phyloP scores from a whole-genome alignment of 2,888 invertebrate species.

The Pharmacophagus antenor region DNA sequence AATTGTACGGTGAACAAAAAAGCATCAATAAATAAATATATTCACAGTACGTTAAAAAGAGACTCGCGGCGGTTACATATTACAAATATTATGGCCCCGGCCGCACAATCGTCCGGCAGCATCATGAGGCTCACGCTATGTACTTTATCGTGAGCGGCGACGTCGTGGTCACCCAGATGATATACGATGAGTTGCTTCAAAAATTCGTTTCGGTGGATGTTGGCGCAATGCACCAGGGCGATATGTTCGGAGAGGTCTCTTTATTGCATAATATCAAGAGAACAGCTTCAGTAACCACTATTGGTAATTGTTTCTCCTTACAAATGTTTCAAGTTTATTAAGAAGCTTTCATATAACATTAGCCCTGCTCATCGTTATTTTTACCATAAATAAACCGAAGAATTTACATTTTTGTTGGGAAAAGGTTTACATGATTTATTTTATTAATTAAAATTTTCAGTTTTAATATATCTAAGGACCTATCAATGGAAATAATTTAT shows the following conservation, averaged over 20 bases:
- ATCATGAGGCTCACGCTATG: conserved; percentile 80
- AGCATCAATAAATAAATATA: conserved; percentile 2
- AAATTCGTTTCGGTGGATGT: conserved; percentile 68
- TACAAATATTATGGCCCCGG: conserved; percentile 82
- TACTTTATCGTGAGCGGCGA: conserved; percentile 84
- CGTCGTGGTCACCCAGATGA: conserved; percentile 68
- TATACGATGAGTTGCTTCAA: conserved; percentile 75
- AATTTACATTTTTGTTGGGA: too few species aligned
- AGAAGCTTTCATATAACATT: neutral
- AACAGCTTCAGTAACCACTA: conserved; percentile 81
- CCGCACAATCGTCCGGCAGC: conserved; percentile 82
- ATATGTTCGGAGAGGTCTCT: conserved; percentile 85
- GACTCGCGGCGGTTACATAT: conserved; percentile 81
- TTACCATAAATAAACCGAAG: neutral
- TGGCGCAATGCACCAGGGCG: conserved; percentile 78
- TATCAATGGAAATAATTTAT: too few species aligned
- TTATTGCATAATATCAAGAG: conserved; percentile 82
- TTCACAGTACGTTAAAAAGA: conserved; percentile 79
- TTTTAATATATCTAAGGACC: too few species aligned
- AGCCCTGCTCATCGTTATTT: neutral
- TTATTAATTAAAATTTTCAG: too few species aligned
- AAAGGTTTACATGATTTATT: too few species aligned
- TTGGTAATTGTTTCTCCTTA: conserved; percentile 50
- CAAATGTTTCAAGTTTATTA: neutral
- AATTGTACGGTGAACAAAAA: too few species aligned